phyloP scores from a whole-genome alignment of 2,888 invertebrate genomes.

The Amiota communis region DNA sequence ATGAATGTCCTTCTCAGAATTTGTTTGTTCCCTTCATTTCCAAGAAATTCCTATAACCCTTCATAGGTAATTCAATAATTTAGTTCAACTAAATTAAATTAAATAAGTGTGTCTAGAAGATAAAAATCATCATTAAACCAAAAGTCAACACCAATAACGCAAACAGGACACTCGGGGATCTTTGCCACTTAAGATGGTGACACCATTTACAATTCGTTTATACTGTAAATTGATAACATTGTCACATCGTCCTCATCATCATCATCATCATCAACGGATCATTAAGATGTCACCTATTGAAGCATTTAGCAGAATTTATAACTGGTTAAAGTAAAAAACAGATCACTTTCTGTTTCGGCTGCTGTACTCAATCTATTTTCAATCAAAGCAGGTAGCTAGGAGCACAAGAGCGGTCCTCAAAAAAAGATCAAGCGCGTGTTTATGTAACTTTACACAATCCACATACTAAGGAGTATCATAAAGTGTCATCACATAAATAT shows the following conservation, averaged over 20 bases:
- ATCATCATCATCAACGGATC: background rate
- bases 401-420: background rate
- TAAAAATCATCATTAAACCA: background rate
- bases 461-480: conserved; percentile 58
- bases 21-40: background rate
- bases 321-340: conserved; percentile 46
- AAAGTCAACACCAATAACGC: background rate
- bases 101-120: background rate
- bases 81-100: background rate
- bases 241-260: conserved; percentile 11
- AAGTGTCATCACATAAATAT: conserved; percentile 68
- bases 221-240: conserved; percentile 41
- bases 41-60: too few relatives aligned
- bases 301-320: conserved; percentile 62
- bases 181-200: conserved; percentile 9
- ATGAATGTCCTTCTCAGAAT: too few relatives aligned
- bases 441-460: background rate
- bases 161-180: too few relatives aligned
- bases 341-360: conserved; percentile 34
- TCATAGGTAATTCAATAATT: too few relatives aligned
- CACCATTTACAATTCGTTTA: background rate
- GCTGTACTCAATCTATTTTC: background rate
- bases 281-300: conserved; percentile 56
- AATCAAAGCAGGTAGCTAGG: background rate
- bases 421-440: conserved; percentile 16